phyloP scores from a whole-genome alignment of 1,140 invertebrate genomes.

The Medauroidea extradentata region DNA sequence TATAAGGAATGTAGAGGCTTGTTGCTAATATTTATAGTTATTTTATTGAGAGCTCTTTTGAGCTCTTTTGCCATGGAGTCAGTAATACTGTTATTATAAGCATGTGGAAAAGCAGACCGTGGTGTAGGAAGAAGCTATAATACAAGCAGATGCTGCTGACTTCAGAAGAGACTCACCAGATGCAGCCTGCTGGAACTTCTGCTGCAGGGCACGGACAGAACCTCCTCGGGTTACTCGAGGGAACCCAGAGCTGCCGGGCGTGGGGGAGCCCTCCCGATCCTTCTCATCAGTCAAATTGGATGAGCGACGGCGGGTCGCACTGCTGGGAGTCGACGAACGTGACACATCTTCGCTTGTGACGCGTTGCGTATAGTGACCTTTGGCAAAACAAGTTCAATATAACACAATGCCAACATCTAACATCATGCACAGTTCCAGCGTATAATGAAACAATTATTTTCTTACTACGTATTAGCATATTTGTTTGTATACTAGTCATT shows the following conservation, averaged over 20 bases:
- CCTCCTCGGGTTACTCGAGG: slow-evolving; percentile 56
- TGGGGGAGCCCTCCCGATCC: slow-evolving; percentile 11
- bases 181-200: slow-evolving; percentile 64
- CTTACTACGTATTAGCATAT: too few species aligned
- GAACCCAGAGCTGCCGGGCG: slow-evolving; percentile 25
- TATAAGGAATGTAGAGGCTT: too few species aligned
- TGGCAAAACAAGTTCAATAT: too few species aligned
- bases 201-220: slow-evolving; percentile 65
- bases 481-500: too few species aligned
- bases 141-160: background rate
- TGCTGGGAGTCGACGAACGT: slow-evolving; percentile 8
- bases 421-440: too few species aligned
- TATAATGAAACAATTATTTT: too few species aligned
- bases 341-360: background rate
- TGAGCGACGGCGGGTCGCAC: background rate
- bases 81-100: background rate
- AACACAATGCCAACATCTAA: too few species aligned
- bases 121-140: background rate
- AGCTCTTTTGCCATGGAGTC: background rate
- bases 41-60: background rate
- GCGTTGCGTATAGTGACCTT: too few species aligned
- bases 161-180: slow-evolving; percentile 1
- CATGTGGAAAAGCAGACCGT: background rate
- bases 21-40: background rate
- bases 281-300: background rate